phyloP scores from a whole-genome alignment of 2,888 invertebrate genomes.

The Periphyllus acericola region DNA sequence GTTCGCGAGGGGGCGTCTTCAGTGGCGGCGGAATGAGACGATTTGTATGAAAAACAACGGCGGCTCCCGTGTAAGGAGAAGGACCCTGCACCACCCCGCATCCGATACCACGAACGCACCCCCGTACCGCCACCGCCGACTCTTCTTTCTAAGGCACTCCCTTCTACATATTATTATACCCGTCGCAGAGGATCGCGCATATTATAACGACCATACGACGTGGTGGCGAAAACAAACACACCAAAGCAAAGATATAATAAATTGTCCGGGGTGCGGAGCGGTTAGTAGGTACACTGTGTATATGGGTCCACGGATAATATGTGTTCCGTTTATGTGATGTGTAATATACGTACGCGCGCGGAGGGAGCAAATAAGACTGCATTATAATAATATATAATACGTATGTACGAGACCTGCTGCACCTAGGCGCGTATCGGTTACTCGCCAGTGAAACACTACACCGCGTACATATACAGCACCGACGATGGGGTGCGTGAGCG shows the following conservation, averaged over 20 bases:
- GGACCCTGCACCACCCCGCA: constrained; percentile 9
- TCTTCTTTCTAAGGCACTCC: background rate
- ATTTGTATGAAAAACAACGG: constrained; percentile 62
- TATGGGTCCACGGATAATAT: background rate
- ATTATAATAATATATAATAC: background rate
- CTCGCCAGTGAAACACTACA: constrained; percentile 4
- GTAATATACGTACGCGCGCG: background rate
- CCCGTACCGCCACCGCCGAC: background rate
- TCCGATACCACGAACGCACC: no score
- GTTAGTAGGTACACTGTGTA: background rate
- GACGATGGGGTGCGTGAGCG: no score
- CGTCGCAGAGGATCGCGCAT: background rate
- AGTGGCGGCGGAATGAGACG: constrained; percentile 44
- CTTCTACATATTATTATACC: background rate
- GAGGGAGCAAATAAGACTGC: background rate
- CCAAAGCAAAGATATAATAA: background rate
- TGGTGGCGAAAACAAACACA: constrained; percentile 31
- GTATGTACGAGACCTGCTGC: background rate
- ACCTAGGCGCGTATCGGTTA: constrained; percentile 21
- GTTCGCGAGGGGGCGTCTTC: background rate
- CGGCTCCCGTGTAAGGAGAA: background rate
- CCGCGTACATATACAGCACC: no score
- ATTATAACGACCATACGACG: background rate
- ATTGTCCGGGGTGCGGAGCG: background rate
- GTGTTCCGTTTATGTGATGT: no score